Evolutionary conservation across 2,113 vertebrate species (phyloP), one percentile per base, ranked within the genome.

Genomic region (Pungitius pungitius): DNA sequence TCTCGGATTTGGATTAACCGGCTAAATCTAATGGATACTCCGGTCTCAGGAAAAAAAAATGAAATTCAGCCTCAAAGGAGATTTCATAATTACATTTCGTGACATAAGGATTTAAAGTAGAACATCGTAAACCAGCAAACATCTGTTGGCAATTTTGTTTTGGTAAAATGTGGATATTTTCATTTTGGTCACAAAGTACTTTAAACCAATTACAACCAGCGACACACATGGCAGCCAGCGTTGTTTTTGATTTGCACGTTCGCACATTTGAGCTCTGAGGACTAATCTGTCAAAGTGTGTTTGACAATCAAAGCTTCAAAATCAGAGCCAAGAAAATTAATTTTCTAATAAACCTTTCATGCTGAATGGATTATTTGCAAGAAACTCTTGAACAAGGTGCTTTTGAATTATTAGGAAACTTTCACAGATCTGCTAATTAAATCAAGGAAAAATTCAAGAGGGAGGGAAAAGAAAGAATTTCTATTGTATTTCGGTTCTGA

Each of bases 1-100:
- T 83, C 77, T 59, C 3, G 2, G 84, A 84, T 84, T 75, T 78
- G 69, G 67, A 75, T 66, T 55, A 87, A 86, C 42, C 70, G 8
- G 14, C 69, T 66, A 58, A 74, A 83, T 78, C 76, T 75, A 65
- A 75, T 78, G 75, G 40, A 56, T 65, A 73, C 60, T 76, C 22
- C 78, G 24, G 52, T 71, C 24, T 15, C 37, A 58, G 27, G 1
- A 17, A 61, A 26, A 47, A 66, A 59, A 85, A 43, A 6, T 35
- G 0, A n/a, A 37, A 81, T 56, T 51, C 37, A 43, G 24, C 40
- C 67, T 5, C 27, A 17, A 47, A 3, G 17, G 51, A n/a, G 65
- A 13, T 37, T 57, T 54, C 75, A 68, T 37, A 45, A 72, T 76
- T 22, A 67, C 7, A 43, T 42, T 47, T 52, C 14, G 51, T 24